phyloP scores from a whole-genome alignment of 2,113 vertebrate species.

The Ptyas mucosa region DNA sequence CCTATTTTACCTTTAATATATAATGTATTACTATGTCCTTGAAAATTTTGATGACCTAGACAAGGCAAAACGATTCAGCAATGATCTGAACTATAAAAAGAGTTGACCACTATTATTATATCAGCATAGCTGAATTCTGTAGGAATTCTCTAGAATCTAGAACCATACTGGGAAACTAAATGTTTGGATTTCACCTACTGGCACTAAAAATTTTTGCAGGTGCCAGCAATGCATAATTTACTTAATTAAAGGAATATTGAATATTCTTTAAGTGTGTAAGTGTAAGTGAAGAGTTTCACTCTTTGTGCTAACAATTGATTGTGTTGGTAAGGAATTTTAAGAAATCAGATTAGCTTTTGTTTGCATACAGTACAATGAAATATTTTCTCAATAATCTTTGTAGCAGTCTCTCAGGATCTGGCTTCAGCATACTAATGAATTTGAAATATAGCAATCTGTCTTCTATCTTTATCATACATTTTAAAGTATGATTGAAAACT shows the following conservation, averaged over 20 bases:
- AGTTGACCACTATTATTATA: neutral
- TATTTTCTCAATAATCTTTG: neutral
- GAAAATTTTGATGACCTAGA: neutral
- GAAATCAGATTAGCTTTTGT: neutral
- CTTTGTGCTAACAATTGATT: neutral
- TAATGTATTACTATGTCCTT: neutral
- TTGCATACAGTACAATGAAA: neutral
- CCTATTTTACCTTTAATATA: neutral
- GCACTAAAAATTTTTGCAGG: neutral
- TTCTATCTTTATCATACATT: neutral
- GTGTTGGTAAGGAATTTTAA: neutral
- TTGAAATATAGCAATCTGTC: neutral
- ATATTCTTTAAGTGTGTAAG: neutral
- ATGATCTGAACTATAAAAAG: neutral
- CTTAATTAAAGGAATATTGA: neutral
- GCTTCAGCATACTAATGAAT: neutral
- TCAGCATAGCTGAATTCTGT: neutral
- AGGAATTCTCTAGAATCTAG: neutral
- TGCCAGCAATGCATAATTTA: neutral
- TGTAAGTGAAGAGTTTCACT: neutral
- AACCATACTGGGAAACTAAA: neutral
- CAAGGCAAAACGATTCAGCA: neutral
- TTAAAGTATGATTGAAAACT: neutral
- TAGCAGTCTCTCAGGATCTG: neutral
- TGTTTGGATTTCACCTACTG: neutral